Conservation (phyloP, 2,888 invertebrate species). For the Pyrrhosoma nymphula region DNA sequence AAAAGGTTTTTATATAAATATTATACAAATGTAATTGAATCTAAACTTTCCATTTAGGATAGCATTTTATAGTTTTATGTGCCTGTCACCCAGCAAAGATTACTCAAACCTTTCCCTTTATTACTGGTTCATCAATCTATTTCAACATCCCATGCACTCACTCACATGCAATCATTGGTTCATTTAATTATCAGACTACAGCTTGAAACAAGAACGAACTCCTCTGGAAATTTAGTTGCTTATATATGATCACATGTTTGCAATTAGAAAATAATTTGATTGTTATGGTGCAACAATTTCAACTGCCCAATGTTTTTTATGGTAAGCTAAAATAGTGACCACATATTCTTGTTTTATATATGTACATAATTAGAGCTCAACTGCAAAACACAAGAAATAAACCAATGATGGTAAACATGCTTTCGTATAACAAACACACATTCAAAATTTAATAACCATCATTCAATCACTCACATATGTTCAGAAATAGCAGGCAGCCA, state of each 20-base stretch:
- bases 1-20: constrained; percentile 43
- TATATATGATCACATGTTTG: neutral
- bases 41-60: constrained; percentile 2
- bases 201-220: constrained; percentile 49
- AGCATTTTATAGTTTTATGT: constrained; percentile 49
- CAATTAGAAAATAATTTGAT: constrained; percentile 19
- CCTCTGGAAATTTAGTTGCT: neutral
- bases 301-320: neutral
- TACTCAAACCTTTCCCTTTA: constrained; percentile 59
- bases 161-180: constrained; percentile 55
- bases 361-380: constrained; percentile 27
- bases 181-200: constrained; percentile 26
- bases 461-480: constrained; percentile 45
- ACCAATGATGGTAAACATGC: neutral
- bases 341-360: constrained; percentile 30
- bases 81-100: constrained; percentile 58
- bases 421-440: constrained; percentile 40
- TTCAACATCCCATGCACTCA: constrained; percentile 49
- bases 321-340: constrained; percentile 30
- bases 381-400: constrained; percentile 49
- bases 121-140: constrained; percentile 54
- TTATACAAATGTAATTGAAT: constrained; percentile 43
- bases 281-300: neutral
- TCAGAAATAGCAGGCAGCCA: constrained; percentile 43
- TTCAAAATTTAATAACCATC: constrained; percentile 38